phyloP scores from a whole-genome alignment of 2,113 vertebrate genomes.

The Microtus oregoni region DNA sequence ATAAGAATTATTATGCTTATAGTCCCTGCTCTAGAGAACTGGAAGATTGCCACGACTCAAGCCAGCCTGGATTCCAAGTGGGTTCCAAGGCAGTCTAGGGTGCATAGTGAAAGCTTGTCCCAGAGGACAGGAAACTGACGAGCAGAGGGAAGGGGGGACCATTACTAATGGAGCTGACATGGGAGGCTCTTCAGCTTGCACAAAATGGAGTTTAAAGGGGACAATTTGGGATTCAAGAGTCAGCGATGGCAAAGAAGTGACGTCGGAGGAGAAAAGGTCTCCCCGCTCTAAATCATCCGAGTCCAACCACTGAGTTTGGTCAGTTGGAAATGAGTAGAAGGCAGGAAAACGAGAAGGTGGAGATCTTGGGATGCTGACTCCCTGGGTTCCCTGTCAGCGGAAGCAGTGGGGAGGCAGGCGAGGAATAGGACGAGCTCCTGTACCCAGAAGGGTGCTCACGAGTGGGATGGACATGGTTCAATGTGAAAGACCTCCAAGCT shows the following conservation, averaged over 20 bases:
- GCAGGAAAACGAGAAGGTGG: background rate
- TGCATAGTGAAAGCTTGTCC: background rate
- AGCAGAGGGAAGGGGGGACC: background rate
- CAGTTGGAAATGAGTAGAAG: background rate
- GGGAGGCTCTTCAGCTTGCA: background rate
- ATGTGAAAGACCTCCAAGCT: background rate
- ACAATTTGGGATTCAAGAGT: background rate
- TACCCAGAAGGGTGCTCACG: background rate
- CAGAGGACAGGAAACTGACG: background rate
- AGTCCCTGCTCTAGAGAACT: background rate
- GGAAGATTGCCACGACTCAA: background rate
- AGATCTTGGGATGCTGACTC: background rate
- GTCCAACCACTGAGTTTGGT: background rate
- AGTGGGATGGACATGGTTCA: background rate
- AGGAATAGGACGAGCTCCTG: background rate
- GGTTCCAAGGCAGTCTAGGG: background rate
- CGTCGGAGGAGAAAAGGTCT: background rate
- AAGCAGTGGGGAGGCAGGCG: background rate
- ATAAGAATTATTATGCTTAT: background rate
- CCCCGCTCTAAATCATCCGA: background rate
- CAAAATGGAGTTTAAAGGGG: background rate
- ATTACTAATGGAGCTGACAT: background rate
- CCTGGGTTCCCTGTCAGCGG: background rate
- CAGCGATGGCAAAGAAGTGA: background rate
- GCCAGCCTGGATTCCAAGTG: background rate